Conservation (phyloP, 2,888 invertebrate genomes). For the Aleiodes leptofemur region DNA sequence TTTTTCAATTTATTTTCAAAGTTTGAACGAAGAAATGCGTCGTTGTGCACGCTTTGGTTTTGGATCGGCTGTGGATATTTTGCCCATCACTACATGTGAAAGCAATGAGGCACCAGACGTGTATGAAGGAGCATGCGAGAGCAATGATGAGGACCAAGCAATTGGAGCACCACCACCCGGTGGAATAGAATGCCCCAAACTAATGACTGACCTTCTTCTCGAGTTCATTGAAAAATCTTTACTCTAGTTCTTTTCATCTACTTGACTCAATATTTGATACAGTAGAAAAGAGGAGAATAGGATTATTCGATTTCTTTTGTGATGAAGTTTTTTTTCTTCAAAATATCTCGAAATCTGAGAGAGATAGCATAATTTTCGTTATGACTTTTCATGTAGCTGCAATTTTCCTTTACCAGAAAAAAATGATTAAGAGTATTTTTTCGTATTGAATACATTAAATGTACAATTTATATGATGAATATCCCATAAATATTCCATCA, state of each 20-base stretch:
- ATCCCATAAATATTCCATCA: no score
- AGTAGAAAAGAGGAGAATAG: no score
- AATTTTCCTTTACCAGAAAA: no score
- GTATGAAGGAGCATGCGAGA: constrained; percentile 75
- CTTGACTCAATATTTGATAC: not conserved
- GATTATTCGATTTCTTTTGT: no score
- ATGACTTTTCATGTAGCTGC: no score
- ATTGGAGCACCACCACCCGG: constrained; percentile 77
- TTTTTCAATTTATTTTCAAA: constrained; percentile 63
- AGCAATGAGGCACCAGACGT: constrained; percentile 84
- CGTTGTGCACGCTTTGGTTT: constrained; percentile 82
- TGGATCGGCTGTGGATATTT: constrained; percentile 83
- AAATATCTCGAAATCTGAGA: no score
- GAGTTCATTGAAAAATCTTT: constrained; percentile 82
- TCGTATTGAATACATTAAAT: no score
- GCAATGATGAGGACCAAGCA: constrained; percentile 69
- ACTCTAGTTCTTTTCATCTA: constrained; percentile 71
- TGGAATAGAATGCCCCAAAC: constrained; percentile 79
- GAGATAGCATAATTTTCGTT: no score
- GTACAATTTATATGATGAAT: no score
- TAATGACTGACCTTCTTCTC: constrained; percentile 83
- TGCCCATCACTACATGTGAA: constrained; percentile 84
- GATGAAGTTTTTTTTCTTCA: no score
- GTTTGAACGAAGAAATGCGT: constrained; percentile 81
- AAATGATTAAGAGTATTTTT: no score